Evolutionary conservation across 2,113 vertebrate genomes (phyloP), one percentile per base, ranked within the genome.

Genomic region (Poeciliopsis retropinna): DNA sequence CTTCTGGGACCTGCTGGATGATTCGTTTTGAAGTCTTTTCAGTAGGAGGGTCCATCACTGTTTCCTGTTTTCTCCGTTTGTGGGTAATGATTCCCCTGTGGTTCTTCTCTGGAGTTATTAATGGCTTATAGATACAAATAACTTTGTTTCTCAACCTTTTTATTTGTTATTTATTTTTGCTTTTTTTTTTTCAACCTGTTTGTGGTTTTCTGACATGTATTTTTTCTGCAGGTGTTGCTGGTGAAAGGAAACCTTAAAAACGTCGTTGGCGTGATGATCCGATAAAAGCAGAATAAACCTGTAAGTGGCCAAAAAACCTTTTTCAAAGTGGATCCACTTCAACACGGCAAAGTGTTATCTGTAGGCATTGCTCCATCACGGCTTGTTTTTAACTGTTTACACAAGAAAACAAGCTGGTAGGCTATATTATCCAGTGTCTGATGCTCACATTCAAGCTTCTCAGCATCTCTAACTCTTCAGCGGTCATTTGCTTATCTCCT

Each of bases 371-470:
- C 61, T 69, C 73, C 75, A 57, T 70, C 71, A 70, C 25, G 15
- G 51, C 64, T 73, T 73, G 28, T 57, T 65, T 88, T 85, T 83
- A 31, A 37, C 15, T 67, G 64, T 64, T 66, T 78, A 30, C 67
- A 54, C 64, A 19, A 63, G 31, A 63, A 30, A 31, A 63, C 15
- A 62, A 29, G 29, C 17, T 54, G 47, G 2, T 54, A 5, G 47
- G n/a, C n/a, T 54, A 25, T 54, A 1, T 44, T 4, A 44, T 44
- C 14, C 4, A 13, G 39, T 41, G 11, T 11, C 39, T 41, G 39
- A 41, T 13, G 12, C 39, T 15, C 41, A 44, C 41, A 44, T 15
- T 44, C 14, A 44, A 54, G 47, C 2, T 22, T 25, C 19, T 25
- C 47, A 25, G 47, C 8, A 25, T 25, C 47, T 54, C 7, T 19